phyloP scores from a whole-genome alignment of 2,888 invertebrate genomes.

The Zygogramma bicolorata region DNA sequence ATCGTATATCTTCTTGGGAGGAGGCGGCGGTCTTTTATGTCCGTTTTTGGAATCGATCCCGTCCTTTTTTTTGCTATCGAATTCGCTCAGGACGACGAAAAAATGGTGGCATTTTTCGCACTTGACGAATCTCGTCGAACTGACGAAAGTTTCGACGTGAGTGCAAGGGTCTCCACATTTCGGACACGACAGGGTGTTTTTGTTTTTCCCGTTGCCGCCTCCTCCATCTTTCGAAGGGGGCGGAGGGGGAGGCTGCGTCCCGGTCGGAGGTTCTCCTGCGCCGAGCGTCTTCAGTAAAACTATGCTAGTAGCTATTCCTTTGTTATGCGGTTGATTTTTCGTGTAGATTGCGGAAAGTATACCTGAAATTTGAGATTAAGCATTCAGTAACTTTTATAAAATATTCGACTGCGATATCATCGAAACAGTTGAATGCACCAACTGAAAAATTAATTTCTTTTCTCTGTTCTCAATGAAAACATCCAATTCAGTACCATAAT shows the following conservation, averaged over 20 bases:
- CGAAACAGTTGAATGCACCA: too few species aligned
- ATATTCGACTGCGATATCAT: too few species aligned
- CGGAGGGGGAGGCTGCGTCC: slow-evolving; percentile 45
- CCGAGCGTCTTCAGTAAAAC: slow-evolving; percentile 59
- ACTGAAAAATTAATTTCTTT: too few species aligned
- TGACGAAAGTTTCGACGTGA: slow-evolving; percentile 96
- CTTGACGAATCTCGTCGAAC: slow-evolving; percentile 94
- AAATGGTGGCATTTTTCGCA: slow-evolving; percentile 99
- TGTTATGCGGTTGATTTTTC: slow-evolving; percentile 49
- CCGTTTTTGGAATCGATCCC: slow-evolving; percentile 79
- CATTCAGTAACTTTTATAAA: not conserved
- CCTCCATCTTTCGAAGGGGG: slow-evolving; percentile 52
- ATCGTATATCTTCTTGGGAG: slow-evolving; percentile 96
- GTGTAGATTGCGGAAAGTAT: slow-evolving; percentile 55
- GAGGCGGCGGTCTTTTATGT: slow-evolving; percentile 90
- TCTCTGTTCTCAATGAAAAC: too few species aligned
- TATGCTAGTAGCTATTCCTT: slow-evolving; percentile 57
- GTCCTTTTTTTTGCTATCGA: slow-evolving; percentile 92
- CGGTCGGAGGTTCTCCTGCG: slow-evolving; percentile 58
- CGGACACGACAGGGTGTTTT: slow-evolving; percentile 88
- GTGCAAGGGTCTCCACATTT: slow-evolving; percentile 91
- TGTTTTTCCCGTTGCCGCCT: slow-evolving; percentile 75
- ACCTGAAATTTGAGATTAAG: slow-evolving; percentile 49
- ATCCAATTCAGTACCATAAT: too few species aligned
- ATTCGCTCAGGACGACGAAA: slow-evolving; percentile 94